Percentiles rank a stretch among this genome's conserved stretches.
phyloP scores from a whole-genome alignment of 2,113 vertebrate species.

The Gymnocephalus cernua region DNA sequence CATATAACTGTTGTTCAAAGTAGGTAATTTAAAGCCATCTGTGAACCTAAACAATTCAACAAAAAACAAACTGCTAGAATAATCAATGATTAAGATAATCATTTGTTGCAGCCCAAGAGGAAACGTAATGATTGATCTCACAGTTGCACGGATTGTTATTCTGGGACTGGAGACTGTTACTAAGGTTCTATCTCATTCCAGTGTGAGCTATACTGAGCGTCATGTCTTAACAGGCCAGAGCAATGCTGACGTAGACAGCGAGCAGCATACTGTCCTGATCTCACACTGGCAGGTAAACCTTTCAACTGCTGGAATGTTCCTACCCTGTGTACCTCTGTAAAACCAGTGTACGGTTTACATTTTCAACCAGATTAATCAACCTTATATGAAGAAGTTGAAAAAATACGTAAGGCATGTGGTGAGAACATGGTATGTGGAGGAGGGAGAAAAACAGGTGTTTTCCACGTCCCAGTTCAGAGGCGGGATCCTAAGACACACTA shows the following conservation, averaged over 20 bases:
- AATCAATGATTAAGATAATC: neutral
- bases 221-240: slow-evolving; percentile 62
- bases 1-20: too few relatives aligned
- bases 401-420: slow-evolving; percentile 34
- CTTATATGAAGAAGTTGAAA: neutral
- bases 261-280: neutral
- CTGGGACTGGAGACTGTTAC: slow-evolving; percentile 15
- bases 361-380: slow-evolving; percentile 8
- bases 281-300: slow-evolving; percentile 1
- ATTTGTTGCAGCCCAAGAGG: neutral
- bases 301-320: slow-evolving; percentile 26
- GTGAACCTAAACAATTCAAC: neutral
- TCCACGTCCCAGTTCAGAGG: neutral
- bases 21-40: too few relatives aligned
- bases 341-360: slow-evolving; percentile 1
- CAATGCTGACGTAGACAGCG: neutral
- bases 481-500: neutral
- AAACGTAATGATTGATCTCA: neutral
- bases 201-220: slow-evolving; percentile 9
- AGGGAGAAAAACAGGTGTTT: slow-evolving; percentile 40
- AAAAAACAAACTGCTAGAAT: neutral
- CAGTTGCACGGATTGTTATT: neutral
- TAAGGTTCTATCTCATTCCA: slow-evolving; percentile 48
- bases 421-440: slow-evolving; percentile 10
- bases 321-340: neutral